phyloP scores from a whole-genome alignment of 2,888 invertebrate genomes.

The Clistopyga incitator region DNA sequence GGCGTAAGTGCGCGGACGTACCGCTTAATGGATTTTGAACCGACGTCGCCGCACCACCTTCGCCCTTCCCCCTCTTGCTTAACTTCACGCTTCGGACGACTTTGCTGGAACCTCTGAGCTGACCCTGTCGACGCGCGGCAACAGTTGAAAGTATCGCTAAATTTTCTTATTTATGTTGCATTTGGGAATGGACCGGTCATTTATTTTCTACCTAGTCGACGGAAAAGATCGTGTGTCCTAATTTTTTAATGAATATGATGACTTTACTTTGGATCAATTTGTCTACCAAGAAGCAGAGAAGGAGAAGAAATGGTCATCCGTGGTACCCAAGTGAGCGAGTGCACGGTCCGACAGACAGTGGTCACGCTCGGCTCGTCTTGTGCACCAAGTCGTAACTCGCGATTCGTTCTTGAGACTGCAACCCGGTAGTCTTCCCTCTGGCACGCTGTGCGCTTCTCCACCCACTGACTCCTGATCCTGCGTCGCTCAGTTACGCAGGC shows the following conservation, averaged over 20 bases:
- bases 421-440: conserved; percentile 59
- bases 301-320: background rate
- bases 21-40: conserved; percentile 81
- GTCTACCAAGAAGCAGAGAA: background rate
- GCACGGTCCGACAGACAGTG: conserved; percentile 45
- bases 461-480: conserved; percentile 19
- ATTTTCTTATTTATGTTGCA: background rate
- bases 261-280: background rate
- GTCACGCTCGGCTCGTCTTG: conserved; percentile 40
- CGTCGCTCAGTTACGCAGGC: background rate
- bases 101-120: background rate
- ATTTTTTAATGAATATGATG: too few species aligned
- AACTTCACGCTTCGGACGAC: conserved; percentile 29
- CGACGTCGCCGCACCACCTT: conserved; percentile 47
- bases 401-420: conserved; percentile 64
- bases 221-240: too few species aligned
- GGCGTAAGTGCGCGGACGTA: conserved; percentile 75
- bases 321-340: conserved; percentile 44
- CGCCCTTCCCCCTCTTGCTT: conserved; percentile 42
- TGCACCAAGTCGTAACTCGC: conserved; percentile 68
- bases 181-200: background rate
- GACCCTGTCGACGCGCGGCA: background rate
- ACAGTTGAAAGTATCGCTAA: background rate
- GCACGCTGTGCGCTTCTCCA: conserved; percentile 32
- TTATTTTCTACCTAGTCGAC: background rate